Evolutionary conservation across 2,113 vertebrate genomes (phyloP), one percentile per base, ranked within the genome.

Genomic region (Picathartes gymnocephalus): DNA sequence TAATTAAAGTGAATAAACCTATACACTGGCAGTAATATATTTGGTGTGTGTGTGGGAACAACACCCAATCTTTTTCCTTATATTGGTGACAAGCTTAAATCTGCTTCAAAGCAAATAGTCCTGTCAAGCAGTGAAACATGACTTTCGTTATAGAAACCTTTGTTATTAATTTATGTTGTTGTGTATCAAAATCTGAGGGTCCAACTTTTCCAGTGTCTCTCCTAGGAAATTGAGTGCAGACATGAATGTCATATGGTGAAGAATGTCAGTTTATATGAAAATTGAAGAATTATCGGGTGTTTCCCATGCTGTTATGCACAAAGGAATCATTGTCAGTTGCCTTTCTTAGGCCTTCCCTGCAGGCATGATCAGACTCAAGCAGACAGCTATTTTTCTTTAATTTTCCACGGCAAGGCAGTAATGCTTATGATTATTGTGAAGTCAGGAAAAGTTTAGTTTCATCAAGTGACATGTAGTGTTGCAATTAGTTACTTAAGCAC

Each of bases 401-500:
- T 98, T 98, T 98, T 98, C 97, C 96, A 82, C 97, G 97, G 97
- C 97, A 96, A 98, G 96, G 87, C 96, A 95, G 98, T 98, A 98
- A 98, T 98, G 97, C 96, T 98, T 98, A 98, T 97, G 98, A 98
- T 98, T 98, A 98, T 98, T 97, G 97, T 97, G 97, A 97, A 98
- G 97, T 98, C 97, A 98, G 98, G 98, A 96, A 97, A 98, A 98
- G 98, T 98, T 98, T 97, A 96, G 97, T 97, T 97, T 97, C 95
- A 97, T 98, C 97, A 97, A 98, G 95, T 98, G 97, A 98, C 97
- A 97, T 96, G 95, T 97, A 97, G 97, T 96, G 97, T 97, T 97
- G 92, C 97, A 97, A 98, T 98, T 98, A 98, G 97, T 96, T 97
- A 97, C 92, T 98, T 98, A 97, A 97, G 97, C 96, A 91, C 95